Conservation (phyloP, 2,797 vertebrate genomes). For the Pangasius macronema region DNA sequence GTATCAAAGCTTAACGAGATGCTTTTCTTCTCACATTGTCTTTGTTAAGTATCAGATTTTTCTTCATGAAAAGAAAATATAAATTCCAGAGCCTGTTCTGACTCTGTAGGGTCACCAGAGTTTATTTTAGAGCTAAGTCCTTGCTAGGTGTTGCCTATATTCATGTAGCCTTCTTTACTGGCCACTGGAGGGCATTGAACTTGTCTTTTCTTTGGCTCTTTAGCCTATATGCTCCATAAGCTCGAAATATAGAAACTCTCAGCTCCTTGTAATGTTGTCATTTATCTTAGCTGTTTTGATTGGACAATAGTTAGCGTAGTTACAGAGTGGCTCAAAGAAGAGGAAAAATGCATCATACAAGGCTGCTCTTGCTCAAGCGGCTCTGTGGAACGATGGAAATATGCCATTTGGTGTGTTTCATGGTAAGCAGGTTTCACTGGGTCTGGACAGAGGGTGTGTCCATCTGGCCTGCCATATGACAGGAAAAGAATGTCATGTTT, state of each 20-base stretch:
- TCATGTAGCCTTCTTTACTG: background rate
- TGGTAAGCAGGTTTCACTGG: constrained; percentile 32
- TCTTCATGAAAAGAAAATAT: background rate
- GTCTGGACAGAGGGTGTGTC: constrained; percentile 49
- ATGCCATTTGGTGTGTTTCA: constrained; percentile 40
- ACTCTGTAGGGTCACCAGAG: background rate
- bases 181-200: constrained; percentile 33
- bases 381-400: constrained; percentile 39
- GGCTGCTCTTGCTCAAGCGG: constrained; percentile 13
- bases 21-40: background rate
- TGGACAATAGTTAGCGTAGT: constrained; percentile 6
- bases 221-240: constrained; percentile 7
- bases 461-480: constrained; percentile 57
- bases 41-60: background rate
- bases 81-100: background rate
- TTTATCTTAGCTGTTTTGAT: background rate
- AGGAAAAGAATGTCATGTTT: constrained; percentile 38
- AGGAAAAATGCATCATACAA: constrained; percentile 28
- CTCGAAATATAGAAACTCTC: constrained; percentile 34
- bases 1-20: background rate
- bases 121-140: background rate
- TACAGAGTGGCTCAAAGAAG: constrained; percentile 23
- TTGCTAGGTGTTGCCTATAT: background rate
- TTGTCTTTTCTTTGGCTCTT: constrained; percentile 13
- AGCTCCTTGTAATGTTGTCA: constrained; percentile 7